Evolutionary conservation across 2,888 invertebrate genomes (phyloP), one percentile per base, ranked within the genome.

Genomic region (Melanostoma mellinum): DNA sequence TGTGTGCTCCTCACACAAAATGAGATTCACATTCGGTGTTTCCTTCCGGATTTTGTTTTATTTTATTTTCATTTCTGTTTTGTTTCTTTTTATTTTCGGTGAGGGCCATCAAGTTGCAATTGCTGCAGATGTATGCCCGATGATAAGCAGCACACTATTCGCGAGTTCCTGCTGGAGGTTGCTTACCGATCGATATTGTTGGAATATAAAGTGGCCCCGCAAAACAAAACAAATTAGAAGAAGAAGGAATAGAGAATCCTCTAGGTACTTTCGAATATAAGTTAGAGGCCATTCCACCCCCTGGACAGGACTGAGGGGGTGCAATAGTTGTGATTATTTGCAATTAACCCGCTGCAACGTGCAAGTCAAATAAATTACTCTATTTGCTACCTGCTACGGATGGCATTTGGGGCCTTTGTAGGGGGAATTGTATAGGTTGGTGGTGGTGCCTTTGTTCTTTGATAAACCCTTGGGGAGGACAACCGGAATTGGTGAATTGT

Each of bases 361-460:
- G 86, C 86, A 86, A 86, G 85, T 81, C 87, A 87, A 87, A 87
- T 88, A 87, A 88, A 87, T 87, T 87, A 87, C 87, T 87, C 85
- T 85, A 87, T 87, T 88, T 86, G 78, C 67, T 78, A 60, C 74
- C 20, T 20, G 20, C 20, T 20, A 20, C 20, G 20, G 78, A 79
- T 78, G 69, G 84, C 73, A 77, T 82, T 82, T 67, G 46, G 68
- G 72, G 53, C 75, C 55, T 52, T 52, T 56, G 46, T 48, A 52
- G 60, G 40, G 58, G 32, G 46, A 63, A 46, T 46, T 52, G 40
- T 38, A 5, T 8, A 36, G 33, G 42, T 6, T 3, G 38, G 9
- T 8, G 42, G 53, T 32, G 40, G 50, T 55, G 48, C 69, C 48
- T 44, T 67, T 79, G 74, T 74, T 78, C n/a, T 50, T 40, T 30